Evolutionary conservation across 2,888 invertebrate species (phyloP).

Genomic region (Nemotelus pantherinus): DNA sequence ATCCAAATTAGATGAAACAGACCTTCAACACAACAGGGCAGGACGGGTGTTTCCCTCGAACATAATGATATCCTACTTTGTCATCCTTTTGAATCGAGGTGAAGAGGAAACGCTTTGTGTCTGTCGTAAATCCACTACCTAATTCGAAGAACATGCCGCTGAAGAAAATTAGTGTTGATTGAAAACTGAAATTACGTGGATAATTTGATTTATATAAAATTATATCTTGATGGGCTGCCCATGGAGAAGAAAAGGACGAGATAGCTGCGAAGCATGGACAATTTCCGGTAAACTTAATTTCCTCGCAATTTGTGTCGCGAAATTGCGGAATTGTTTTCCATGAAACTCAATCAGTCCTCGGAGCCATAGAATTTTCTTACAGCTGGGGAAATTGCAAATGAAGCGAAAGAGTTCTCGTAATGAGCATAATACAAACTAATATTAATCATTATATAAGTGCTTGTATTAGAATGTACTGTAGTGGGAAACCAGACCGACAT

Average conservation of each 20-base stretch:
- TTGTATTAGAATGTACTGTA: no score
- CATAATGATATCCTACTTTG: conserved; percentile 35
- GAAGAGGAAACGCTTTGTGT: conserved; percentile 34
- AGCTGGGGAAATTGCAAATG: conserved; percentile 33
- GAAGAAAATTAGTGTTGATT: conserved; percentile 31
- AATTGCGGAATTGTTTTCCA: conserved; percentile 43
- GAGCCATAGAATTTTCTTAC: background rate
- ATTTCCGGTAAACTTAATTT: conserved; percentile 48
- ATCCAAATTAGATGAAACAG: conserved; percentile 45
- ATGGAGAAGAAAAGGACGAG: conserved; percentile 34
- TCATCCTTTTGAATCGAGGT: conserved; percentile 13
- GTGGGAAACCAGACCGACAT: no score
- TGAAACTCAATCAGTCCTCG: conserved; percentile 25
- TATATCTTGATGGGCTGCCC: background rate
- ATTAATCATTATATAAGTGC: no score
- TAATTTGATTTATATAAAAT: conserved; percentile 41
- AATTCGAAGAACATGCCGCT: conserved; percentile 19
- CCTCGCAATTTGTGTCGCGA: conserved; percentile 40
- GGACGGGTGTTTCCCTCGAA: conserved; percentile 33
- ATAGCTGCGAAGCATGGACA: conserved; percentile 41
- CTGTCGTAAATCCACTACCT: conserved; percentile 19
- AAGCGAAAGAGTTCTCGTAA: conserved; percentile 13
- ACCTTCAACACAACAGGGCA: conserved; percentile 36
- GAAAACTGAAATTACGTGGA: conserved; percentile 37
- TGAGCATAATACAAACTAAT: no score